phyloP scores from a whole-genome alignment of 2,797 vertebrate genomes.

The Protonibea diacanthus region DNA sequence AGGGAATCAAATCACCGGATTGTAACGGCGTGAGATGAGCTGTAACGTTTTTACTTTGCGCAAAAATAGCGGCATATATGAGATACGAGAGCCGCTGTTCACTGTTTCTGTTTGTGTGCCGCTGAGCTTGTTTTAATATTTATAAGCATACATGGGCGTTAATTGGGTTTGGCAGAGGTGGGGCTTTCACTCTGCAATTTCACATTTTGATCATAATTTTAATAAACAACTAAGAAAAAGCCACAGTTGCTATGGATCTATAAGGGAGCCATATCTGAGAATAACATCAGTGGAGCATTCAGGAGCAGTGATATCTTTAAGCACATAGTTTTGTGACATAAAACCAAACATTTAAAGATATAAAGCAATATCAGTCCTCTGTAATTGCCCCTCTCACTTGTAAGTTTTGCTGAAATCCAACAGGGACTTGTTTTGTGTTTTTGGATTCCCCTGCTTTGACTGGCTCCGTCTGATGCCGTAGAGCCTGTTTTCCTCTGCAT shows the following conservation, averaged over 20 bases:
- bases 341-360: too few relatives aligned
- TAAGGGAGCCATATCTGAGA: conserved; percentile 10
- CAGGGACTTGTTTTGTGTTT: background rate
- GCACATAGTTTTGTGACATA: background rate
- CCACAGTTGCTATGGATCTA: background rate
- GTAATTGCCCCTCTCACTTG: background rate
- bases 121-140: conserved; percentile 16
- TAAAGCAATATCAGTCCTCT: background rate
- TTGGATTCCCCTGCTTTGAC: background rate
- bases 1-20: background rate
- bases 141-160: background rate
- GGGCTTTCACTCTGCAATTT: background rate
- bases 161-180: background rate
- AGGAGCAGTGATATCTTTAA: background rate
- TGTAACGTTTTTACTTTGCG: conserved; percentile 55
- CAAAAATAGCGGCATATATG: conserved; percentile 61
- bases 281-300: conserved; percentile 8
- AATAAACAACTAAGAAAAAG: background rate
- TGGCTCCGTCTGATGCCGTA: conserved; percentile 12
- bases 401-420: conserved; percentile 27
- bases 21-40: conserved; percentile 20
- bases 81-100: conserved; percentile 1
- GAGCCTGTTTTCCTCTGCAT: conserved; percentile 38
- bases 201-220: background rate
- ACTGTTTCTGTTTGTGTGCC: background rate